phyloP scores from a whole-genome alignment of 2,888 invertebrate species.

The Julus scandinavius region DNA sequence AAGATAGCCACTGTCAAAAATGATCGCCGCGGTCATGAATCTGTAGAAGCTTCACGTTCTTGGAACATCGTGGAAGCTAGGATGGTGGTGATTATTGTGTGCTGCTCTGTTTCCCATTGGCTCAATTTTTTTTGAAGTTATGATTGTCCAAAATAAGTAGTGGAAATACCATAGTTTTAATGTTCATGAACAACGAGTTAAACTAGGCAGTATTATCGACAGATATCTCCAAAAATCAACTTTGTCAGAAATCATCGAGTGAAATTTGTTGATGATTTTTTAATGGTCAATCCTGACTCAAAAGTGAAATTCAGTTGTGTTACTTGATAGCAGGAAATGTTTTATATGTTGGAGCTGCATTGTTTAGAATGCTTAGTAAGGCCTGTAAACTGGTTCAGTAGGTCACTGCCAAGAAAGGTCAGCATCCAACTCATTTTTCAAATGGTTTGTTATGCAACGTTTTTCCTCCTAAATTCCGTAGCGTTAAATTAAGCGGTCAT shows the following conservation, averaged over 20 bases:
- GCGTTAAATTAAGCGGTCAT: neutral
- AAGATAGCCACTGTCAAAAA: neutral
- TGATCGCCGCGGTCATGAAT: neutral
- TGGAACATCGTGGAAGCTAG: neutral
- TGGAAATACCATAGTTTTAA: no score
- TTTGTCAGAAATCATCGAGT: no score
- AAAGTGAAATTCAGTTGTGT: neutral
- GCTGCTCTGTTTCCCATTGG: neutral
- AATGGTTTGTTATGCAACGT: neutral
- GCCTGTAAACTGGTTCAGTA: constrained; percentile 33
- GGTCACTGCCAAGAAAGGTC: neutral
- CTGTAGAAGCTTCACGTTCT: neutral
- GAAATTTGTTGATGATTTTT: neutral
- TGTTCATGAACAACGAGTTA: no score
- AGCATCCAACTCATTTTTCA: neutral
- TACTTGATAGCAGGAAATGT: neutral
- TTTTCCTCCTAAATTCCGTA: neutral
- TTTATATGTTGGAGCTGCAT: neutral
- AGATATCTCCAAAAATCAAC: no score
- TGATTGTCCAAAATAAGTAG: no score
- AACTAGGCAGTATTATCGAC: no score
- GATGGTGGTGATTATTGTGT: neutral
- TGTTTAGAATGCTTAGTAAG: neutral
- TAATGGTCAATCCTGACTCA: neutral
- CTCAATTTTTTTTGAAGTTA: neutral